Evolutionary conservation across 2,888 invertebrate genomes (phyloP).

Genomic region (Melangyna quadrimaculata): DNA sequence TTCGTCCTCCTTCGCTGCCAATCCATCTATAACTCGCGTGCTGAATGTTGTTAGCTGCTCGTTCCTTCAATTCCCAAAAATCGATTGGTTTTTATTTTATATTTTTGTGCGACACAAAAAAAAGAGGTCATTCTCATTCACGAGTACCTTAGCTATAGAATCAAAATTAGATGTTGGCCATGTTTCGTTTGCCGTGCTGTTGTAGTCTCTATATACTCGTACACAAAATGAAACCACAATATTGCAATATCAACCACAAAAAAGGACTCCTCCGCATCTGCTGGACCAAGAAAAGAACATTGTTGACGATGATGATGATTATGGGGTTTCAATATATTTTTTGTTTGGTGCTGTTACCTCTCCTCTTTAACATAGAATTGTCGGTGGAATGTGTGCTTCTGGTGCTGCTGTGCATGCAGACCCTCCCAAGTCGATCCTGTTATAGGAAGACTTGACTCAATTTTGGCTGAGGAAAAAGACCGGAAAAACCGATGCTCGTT

Average conservation of each 20-base stretch:
- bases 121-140: slow-evolving; percentile 24
- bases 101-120: slow-evolving; percentile 1
- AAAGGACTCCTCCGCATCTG: not conserved
- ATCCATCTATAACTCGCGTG: slow-evolving; percentile 34
- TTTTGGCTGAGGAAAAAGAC: slow-evolving; percentile 25
- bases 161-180: slow-evolving; percentile 50
- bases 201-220: not conserved
- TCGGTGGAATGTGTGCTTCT: not conserved
- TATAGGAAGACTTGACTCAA: slow-evolving; percentile 52
- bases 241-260: slow-evolving; percentile 5
- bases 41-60: too few species aligned
- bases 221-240: slow-evolving; percentile 24
- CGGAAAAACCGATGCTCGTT: slow-evolving; percentile 50
- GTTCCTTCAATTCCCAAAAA: slow-evolving; percentile 4
- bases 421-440: slow-evolving; percentile 8
- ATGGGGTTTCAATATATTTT: slow-evolving; percentile 36
- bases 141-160: not conserved
- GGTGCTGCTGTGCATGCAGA: not conserved
- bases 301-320: slow-evolving; percentile 50
- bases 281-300: not conserved
- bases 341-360: slow-evolving; percentile 29
- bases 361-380: not conserved
- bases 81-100: slow-evolving; percentile 36
- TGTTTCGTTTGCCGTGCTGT: slow-evolving; percentile 45
- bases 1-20: slow-evolving; percentile 10